A percentile compares a stretch with the other conserved stretches of the same genome.
These are phyloP conservation scores for Triplophysa siluroides DNA, from an alignment of 2,113 vertebrate species.

Conservation along the genomic window DNA sequence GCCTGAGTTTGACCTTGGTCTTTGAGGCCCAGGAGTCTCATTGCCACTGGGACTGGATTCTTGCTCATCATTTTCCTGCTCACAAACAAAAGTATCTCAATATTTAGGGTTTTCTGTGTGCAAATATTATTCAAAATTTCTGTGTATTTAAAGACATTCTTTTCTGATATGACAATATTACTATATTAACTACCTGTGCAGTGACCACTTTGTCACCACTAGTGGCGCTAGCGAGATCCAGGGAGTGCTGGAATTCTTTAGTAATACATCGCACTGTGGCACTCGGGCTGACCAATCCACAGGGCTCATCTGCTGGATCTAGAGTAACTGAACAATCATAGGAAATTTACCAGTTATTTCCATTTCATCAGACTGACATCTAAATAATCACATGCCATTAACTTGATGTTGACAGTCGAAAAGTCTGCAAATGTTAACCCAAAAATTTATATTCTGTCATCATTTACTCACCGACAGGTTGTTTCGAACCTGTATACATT, in stretches of 20 bases:
- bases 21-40: conserved; percentile 86
- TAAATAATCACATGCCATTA: not conserved
- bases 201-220: conserved; percentile 97
- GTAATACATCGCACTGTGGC: conserved; percentile 79
- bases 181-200: conserved; percentile 81
- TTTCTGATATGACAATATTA: not conserved
- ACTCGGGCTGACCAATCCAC: conserved; percentile 82
- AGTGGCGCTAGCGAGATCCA: conserved; percentile 96
- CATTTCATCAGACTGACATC: not conserved
- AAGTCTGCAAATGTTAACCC: not conserved
- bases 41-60: conserved; percentile 64
- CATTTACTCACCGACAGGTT: no score
- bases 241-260: conserved; percentile 92
- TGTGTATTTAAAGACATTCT: no score
- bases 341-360: conserved; percentile 18
- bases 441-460: no score
- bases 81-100: conserved; percentile 42
- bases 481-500: no score
- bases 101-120: not conserved
- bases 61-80: conserved; percentile 90
- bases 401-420: no score
- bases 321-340: conserved; percentile 68
- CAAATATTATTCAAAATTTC: not conserved
- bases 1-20: conserved; percentile 94
- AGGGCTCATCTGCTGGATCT: conserved; percentile 70